Conservation (phyloP, 35 echinoderm and acorn worm species). For the Apostichopus californicus region DNA sequence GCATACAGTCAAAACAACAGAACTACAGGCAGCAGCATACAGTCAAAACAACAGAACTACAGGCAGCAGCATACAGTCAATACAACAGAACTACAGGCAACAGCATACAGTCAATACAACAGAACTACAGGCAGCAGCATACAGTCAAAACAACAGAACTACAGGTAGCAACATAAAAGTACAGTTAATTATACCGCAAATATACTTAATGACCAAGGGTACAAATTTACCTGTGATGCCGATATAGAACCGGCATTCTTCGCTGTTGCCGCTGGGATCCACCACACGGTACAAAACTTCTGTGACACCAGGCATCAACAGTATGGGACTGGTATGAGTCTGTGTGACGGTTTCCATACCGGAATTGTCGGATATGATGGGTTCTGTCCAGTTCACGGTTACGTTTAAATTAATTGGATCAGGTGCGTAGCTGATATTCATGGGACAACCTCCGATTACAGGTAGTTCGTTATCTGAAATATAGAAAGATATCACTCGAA, state of each 20-base stretch:
- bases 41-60: too few species aligned
- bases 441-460: constrained; percentile 2
- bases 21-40: too few species aligned
- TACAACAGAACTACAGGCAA: too few species aligned
- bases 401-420: not conserved
- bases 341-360: not conserved
- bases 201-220: not conserved
- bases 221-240: constrained; percentile 8
- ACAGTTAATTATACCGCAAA: not conserved
- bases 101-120: too few species aligned
- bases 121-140: too few species aligned
- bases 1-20: too few species aligned
- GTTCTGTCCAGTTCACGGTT: constrained; percentile 38
- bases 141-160: too few species aligned
- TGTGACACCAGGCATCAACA: constrained; percentile 30
- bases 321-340: not conserved
- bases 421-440: constrained; percentile 9
- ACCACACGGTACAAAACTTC: constrained; percentile 23
- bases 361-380: constrained; percentile 31
- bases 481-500: too few species aligned
- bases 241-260: constrained; percentile 22
- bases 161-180: too few species aligned
- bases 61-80: too few species aligned
- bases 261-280: constrained; percentile 32
- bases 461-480: constrained; percentile 42